Percentiles rank a stretch among this genome's conserved stretches.
These are phyloP conservation scores for Nineta flava DNA, from an alignment of 2,888 invertebrate genomes.

Conservation along the genomic window DNA sequence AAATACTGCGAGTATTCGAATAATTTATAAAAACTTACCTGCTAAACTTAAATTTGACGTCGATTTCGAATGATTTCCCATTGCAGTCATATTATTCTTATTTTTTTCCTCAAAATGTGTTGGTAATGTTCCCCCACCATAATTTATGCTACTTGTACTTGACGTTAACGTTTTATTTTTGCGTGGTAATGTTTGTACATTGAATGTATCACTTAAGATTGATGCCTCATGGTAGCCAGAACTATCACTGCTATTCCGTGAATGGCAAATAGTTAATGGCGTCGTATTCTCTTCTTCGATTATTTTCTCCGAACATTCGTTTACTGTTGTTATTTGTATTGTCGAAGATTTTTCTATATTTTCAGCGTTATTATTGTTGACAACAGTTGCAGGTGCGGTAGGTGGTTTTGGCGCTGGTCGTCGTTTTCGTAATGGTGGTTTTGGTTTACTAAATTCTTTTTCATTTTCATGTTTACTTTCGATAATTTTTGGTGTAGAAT, in stretches of 20 bases:
- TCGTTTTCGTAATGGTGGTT: slow-evolving; percentile 35
- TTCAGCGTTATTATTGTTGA: slow-evolving; percentile 15
- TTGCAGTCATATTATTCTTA: slow-evolving; percentile 24
- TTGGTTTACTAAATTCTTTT: slow-evolving; percentile 23
- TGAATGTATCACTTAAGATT: slow-evolving; percentile 41
- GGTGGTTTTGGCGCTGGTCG: slow-evolving; percentile 43
- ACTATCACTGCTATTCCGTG: slow-evolving; percentile 55
- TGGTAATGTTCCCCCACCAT: neutral
- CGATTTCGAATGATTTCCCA: slow-evolving; percentile 26
- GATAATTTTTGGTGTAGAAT: slow-evolving; percentile 14
- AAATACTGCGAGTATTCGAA: no score
- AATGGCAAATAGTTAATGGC: slow-evolving; percentile 41
- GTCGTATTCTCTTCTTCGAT: slow-evolving; percentile 12
- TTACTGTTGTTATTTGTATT: slow-evolving; percentile 10
- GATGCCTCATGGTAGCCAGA: slow-evolving; percentile 58
- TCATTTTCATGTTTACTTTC: slow-evolving; percentile 20
- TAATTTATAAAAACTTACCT: slow-evolving; percentile 18
- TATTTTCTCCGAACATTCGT: no score
- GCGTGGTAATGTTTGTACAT: slow-evolving; percentile 16
- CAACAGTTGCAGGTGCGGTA: slow-evolving; percentile 7
- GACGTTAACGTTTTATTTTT: slow-evolving; percentile 11
- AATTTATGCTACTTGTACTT: slow-evolving; percentile 1
- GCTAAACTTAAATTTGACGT: slow-evolving; percentile 24
- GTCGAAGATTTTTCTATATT: slow-evolving; percentile 9
- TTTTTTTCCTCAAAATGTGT: slow-evolving; percentile 18